Conservation (phyloP, 2,113 vertebrate genomes). For the Hippocampus zosterae region DNA sequence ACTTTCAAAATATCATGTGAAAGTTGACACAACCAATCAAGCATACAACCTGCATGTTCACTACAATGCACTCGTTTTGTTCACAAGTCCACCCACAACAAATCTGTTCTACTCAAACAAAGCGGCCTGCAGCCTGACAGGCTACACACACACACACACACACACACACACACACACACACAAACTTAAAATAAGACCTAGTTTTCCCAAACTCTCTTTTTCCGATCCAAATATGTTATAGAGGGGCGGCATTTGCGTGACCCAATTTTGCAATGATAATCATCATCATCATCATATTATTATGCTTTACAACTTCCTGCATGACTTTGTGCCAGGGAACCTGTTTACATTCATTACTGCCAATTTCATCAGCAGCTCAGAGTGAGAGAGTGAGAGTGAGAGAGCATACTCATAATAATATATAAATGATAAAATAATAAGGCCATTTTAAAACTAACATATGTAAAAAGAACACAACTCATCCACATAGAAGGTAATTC, state of each 20-base stretch:
- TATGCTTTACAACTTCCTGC: constrained; percentile 55
- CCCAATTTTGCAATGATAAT: not conserved
- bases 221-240: constrained; percentile 63
- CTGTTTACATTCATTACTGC: not conserved
- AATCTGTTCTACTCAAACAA: constrained; percentile 52
- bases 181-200: constrained; percentile 44
- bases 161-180: constrained; percentile 22
- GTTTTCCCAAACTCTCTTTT: constrained; percentile 52
- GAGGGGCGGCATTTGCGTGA: constrained; percentile 26
- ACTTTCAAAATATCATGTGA: no score
- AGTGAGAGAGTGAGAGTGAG: no score
- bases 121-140: constrained; percentile 19
- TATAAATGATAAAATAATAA: no score
- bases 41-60: constrained; percentile 8
- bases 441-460: not conserved
- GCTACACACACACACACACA: constrained; percentile 19
- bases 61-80: constrained; percentile 30
- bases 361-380: no score
- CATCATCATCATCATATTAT: not conserved
- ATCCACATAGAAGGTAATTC: not conserved
- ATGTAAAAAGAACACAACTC: no score
- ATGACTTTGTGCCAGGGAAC: constrained; percentile 14
- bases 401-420: no score
- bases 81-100: constrained; percentile 57
- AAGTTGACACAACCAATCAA: constrained; percentile 4